Evolutionary conservation across 2,113 vertebrate genomes (phyloP).

Genomic region (Pongo pygmaeus): DNA sequence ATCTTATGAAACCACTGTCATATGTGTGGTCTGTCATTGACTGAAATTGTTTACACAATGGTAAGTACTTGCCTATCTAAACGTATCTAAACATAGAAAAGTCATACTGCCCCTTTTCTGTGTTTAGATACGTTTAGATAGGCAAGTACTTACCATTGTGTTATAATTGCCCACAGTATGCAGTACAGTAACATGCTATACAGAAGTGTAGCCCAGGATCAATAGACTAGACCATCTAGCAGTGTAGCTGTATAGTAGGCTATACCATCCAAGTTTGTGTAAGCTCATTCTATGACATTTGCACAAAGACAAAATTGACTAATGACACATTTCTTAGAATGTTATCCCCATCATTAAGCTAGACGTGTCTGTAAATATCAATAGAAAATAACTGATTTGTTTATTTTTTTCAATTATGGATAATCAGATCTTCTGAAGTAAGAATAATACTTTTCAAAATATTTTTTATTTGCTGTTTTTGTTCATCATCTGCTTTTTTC

Average conservation of each 20-base stretch:
- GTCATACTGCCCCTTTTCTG: background rate
- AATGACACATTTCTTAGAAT: background rate
- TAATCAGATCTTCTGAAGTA: background rate
- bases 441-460: slow-evolving; percentile 30
- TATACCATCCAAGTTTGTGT: background rate
- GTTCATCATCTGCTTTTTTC: background rate
- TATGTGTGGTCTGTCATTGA: too few relatives aligned
- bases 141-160: background rate
- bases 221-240: background rate
- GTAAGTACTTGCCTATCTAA: too few relatives aligned
- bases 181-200: background rate
- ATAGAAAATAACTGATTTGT: background rate
- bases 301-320: background rate
- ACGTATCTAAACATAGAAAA: too few relatives aligned
- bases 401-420: background rate
- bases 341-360: background rate
- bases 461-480: slow-evolving; percentile 11
- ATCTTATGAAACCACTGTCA: background rate
- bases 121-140: background rate
- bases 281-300: background rate
- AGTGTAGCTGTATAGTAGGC: background rate
- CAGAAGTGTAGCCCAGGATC: background rate
- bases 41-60: too few relatives aligned
- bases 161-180: background rate
- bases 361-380: background rate